phyloP scores from a whole-genome alignment of 1,140 invertebrate species.

The Drosophila navojoa region DNA sequence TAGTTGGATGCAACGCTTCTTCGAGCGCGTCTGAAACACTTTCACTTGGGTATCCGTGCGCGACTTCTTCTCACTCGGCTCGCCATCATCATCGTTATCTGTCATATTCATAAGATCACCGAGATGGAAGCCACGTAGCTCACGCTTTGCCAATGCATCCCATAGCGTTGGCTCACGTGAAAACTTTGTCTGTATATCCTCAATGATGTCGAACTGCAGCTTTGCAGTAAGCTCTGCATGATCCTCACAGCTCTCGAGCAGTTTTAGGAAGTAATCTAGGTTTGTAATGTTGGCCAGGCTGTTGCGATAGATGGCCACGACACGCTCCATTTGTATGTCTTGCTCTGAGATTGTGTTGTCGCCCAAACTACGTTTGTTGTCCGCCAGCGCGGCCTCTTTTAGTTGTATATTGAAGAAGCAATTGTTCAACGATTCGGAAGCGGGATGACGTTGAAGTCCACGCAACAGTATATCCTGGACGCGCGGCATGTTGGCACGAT shows the following conservation, averaged over 20 bases:
- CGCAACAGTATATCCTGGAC: constrained; percentile 71
- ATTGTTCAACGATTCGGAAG: constrained; percentile 58
- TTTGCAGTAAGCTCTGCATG: constrained; percentile 56
- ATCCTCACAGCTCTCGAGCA: constrained; percentile 66
- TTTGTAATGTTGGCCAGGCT: constrained; percentile 64
- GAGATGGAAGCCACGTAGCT: constrained; percentile 66
- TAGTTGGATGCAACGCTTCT: constrained; percentile 64
- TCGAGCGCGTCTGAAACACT: constrained; percentile 48
- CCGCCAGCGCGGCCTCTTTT: constrained; percentile 55
- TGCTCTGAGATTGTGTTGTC: constrained; percentile 65
- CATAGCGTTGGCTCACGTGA: constrained; percentile 64
- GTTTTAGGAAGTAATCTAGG: constrained; percentile 64
- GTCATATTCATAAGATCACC: constrained; percentile 54
- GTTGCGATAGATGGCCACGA: constrained; percentile 67
- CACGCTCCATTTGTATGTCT: constrained; percentile 67
- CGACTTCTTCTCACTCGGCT: constrained; percentile 45
- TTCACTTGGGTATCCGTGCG: background rate
- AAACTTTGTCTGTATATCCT: constrained; percentile 70
- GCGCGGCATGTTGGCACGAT: constrained; percentile 55
- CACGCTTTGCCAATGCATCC: constrained; percentile 74
- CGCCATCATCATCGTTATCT: constrained; percentile 16
- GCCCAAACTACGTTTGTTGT: constrained; percentile 38
- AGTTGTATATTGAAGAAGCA: constrained; percentile 75
- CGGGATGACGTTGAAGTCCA: constrained; percentile 69
- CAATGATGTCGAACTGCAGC: constrained; percentile 65